These are phyloP conservation scores for Triplophysa rosa DNA, from an alignment of 2,113 vertebrate genomes.

Conservation along the genomic window DNA sequence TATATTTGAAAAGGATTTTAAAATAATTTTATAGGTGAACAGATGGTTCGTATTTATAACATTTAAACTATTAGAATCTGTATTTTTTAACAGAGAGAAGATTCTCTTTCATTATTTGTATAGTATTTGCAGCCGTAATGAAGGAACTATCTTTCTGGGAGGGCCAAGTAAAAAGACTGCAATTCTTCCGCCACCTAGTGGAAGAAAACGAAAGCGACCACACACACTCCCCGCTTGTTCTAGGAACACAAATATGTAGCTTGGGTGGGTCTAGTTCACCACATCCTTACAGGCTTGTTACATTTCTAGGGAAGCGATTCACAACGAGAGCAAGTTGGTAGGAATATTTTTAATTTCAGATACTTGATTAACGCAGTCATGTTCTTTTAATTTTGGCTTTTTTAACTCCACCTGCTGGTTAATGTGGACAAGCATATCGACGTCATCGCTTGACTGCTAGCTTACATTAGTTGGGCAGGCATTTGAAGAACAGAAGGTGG, in stretches of 20 bases:
- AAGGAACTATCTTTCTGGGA: too few species aligned
- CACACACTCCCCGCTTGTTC: not conserved
- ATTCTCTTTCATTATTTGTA: not conserved
- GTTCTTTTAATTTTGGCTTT: not conserved
- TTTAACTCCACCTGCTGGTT: constrained; percentile 29
- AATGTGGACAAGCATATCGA: not conserved
- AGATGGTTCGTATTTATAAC: too few species aligned
- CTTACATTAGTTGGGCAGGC: not conserved
- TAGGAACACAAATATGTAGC: not conserved
- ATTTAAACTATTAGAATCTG: too few species aligned
- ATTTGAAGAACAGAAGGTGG: not conserved
- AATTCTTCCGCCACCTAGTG: not conserved
- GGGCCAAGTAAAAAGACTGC: too few species aligned
- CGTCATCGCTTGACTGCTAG: not conserved
- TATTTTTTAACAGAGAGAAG: too few species aligned
- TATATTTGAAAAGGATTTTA: too few species aligned
- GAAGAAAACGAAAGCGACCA: not conserved
- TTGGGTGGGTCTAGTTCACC: constrained; percentile 16
- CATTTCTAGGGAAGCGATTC: not conserved
- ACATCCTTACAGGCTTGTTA: not conserved
- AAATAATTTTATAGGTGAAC: too few species aligned
- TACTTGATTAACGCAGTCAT: not conserved
- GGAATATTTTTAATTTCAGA: not conserved
- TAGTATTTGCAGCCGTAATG: too few species aligned
- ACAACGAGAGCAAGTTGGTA: not conserved